phyloP scores from a whole-genome alignment of 2,888 invertebrate species.

The Chromoteleia sp. region DNA sequence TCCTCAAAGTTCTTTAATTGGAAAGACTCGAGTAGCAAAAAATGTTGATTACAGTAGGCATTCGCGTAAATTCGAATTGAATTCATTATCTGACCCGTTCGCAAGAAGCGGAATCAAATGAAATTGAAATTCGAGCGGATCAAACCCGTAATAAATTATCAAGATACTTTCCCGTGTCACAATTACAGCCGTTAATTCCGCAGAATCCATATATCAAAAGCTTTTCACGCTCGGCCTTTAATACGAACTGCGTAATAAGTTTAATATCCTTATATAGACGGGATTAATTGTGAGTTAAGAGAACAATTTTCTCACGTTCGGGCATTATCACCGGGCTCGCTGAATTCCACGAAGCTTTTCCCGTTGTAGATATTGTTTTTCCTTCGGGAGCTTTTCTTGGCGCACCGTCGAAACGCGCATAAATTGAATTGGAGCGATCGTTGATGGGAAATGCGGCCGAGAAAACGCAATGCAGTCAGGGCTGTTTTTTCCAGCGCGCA shows the following conservation, averaged over 20 bases:
- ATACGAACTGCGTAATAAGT: constrained; percentile 64
- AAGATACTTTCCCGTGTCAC: constrained; percentile 57
- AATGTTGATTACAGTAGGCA: not conserved
- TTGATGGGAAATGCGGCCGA: constrained; percentile 20
- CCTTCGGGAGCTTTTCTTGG: constrained; percentile 13
- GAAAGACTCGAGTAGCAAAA: constrained; percentile 5
- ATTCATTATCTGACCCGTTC: not conserved
- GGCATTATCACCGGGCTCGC: constrained; percentile 18
- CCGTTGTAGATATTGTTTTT: constrained; percentile 32
- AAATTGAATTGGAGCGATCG: constrained; percentile 42
- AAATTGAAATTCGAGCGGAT: constrained; percentile 51
- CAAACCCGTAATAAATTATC: constrained; percentile 53
- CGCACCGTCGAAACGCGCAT: constrained; percentile 18
- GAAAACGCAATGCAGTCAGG: not conserved
- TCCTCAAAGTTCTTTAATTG: constrained; percentile 40
- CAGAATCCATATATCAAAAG: constrained; percentile 58
- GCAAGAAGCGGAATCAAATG: constrained; percentile 4
- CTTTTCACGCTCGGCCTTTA: constrained; percentile 55
- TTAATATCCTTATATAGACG: constrained; percentile 55
- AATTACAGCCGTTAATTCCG: constrained; percentile 51
- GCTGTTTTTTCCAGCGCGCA: constrained; percentile 16
- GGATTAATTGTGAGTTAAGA: constrained; percentile 64
- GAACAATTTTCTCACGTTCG: constrained; percentile 49
- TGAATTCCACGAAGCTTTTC: constrained; percentile 46
- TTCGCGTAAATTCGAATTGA: not conserved